phyloP scores from a whole-genome alignment of 2,888 invertebrate genomes.

The Periphyllus acericola region DNA sequence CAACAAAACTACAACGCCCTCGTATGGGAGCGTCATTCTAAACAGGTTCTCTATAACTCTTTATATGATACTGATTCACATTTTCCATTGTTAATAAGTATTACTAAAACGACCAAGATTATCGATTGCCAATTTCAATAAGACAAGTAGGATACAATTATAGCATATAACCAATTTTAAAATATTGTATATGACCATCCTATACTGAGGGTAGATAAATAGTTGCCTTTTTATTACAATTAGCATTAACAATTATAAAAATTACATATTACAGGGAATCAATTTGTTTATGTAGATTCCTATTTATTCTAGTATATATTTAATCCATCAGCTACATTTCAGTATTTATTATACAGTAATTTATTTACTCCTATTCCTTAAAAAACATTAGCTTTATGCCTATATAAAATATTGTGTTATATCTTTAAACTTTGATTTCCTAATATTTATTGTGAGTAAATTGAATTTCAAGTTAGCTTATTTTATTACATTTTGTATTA shows the following conservation, averaged over 20 bases:
- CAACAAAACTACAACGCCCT: slow-evolving; percentile 73
- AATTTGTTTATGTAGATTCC: slow-evolving; percentile 22
- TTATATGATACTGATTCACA: slow-evolving; percentile 78
- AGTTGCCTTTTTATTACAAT: background rate
- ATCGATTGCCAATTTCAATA: slow-evolving; percentile 55
- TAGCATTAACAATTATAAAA: background rate
- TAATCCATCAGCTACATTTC: slow-evolving; percentile 32
- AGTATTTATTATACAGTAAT: slow-evolving; percentile 23
- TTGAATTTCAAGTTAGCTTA: background rate
- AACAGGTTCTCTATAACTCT: slow-evolving; percentile 71
- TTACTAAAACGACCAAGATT: slow-evolving; percentile 69
- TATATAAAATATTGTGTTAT: background rate
- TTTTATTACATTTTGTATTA: background rate
- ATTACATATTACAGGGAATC: slow-evolving; percentile 11
- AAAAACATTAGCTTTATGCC: slow-evolving; percentile 28
- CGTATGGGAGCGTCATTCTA: slow-evolving; percentile 77
- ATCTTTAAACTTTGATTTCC: slow-evolving; percentile 4
- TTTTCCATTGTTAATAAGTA: slow-evolving; percentile 76
- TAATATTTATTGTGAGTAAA: background rate
- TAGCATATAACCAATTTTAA: background rate
- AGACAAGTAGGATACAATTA: background rate
- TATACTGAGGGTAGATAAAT: background rate
- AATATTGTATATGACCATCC: background rate
- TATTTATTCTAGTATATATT: slow-evolving; percentile 8
- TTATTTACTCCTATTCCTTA: slow-evolving; percentile 20